These are phyloP conservation scores for Chrysodeixis includens DNA, from an alignment of 2,888 invertebrate genomes.

Conservation along the genomic window DNA sequence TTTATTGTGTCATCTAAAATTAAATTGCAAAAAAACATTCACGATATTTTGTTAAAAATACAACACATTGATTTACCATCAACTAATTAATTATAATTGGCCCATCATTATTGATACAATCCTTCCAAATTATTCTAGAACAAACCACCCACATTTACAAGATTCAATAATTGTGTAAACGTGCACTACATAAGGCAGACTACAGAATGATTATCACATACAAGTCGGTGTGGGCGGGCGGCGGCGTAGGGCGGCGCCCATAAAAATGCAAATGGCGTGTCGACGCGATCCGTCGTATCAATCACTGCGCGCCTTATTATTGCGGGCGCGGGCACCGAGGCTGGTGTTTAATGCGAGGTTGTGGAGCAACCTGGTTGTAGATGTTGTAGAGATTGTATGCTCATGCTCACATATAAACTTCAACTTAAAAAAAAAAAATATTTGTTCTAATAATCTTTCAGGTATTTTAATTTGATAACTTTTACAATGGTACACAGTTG, in stretches of 20 bases:
- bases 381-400: no score
- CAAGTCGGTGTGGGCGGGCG: slow-evolving; percentile 58
- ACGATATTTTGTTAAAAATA: no score
- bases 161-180: slow-evolving; percentile 22
- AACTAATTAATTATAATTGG: no score
- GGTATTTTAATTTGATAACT: no score
- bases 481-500: no score
- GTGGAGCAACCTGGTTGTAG: not conserved
- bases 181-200: slow-evolving; percentile 31
- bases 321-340: slow-evolving; percentile 75
- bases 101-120: no score
- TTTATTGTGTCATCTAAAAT: no score
- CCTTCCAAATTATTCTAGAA: not conserved
- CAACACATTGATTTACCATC: no score
- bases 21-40: no score
- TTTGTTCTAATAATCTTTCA: no score
- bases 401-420: no score
- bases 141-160: not conserved
- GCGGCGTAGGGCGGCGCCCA: slow-evolving; percentile 73
- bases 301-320: slow-evolving; percentile 84
- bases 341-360: slow-evolving; percentile 75
- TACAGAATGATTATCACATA: slow-evolving; percentile 48
- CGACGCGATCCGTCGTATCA: slow-evolving; percentile 88
- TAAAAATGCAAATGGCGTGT: slow-evolving; percentile 90
- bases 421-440: no score